These are phyloP conservation scores for Pogonomyrmex californicus DNA, from an alignment of 1,140 invertebrate genomes.

Conservation along the genomic window DNA sequence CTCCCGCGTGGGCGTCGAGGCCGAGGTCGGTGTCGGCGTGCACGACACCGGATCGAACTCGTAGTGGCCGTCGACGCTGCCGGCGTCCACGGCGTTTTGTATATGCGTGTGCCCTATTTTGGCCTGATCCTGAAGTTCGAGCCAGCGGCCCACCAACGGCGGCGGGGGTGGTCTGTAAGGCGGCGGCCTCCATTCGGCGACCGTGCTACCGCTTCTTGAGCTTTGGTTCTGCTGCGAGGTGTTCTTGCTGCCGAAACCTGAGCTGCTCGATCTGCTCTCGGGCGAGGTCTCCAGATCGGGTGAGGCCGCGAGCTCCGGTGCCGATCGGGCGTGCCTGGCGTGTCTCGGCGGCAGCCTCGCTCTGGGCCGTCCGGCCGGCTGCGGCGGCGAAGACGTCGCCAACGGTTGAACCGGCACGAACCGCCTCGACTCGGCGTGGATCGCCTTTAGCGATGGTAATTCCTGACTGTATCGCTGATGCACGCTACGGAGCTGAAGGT, in stretches of 20 bases:
- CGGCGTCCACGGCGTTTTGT: slow-evolving; percentile 90
- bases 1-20: slow-evolving; percentile 89
- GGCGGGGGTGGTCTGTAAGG: slow-evolving; percentile 91
- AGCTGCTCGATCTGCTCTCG: slow-evolving; percentile 94
- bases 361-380: slow-evolving; percentile 84
- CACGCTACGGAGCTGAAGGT: slow-evolving; percentile 88
- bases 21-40: slow-evolving; percentile 91
- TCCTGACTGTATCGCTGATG: slow-evolving; percentile 92
- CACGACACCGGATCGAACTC: slow-evolving; percentile 95
- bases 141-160: slow-evolving; percentile 89
- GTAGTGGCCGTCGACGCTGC: slow-evolving; percentile 97
- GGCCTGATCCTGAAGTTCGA: slow-evolving; percentile 87
- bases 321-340: slow-evolving; percentile 89
- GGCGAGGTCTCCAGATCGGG: slow-evolving; percentile 92
- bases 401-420: slow-evolving; percentile 89
- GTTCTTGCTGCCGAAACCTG: slow-evolving; percentile 96
- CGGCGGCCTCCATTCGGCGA: slow-evolving; percentile 92
- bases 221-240: slow-evolving; percentile 94
- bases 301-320: slow-evolving; percentile 89
- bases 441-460: slow-evolving; percentile 91
- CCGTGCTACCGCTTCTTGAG: slow-evolving; percentile 90
- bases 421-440: slow-evolving; percentile 90
- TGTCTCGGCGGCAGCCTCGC: slow-evolving; percentile 89
- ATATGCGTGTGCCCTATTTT: slow-evolving; percentile 71
- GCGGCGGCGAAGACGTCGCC: slow-evolving; percentile 86